A percentile compares a stretch with the other conserved stretches of the same genome.
Conservation (phyloP, 2,113 vertebrate species). For the Barbus barbus region DNA sequence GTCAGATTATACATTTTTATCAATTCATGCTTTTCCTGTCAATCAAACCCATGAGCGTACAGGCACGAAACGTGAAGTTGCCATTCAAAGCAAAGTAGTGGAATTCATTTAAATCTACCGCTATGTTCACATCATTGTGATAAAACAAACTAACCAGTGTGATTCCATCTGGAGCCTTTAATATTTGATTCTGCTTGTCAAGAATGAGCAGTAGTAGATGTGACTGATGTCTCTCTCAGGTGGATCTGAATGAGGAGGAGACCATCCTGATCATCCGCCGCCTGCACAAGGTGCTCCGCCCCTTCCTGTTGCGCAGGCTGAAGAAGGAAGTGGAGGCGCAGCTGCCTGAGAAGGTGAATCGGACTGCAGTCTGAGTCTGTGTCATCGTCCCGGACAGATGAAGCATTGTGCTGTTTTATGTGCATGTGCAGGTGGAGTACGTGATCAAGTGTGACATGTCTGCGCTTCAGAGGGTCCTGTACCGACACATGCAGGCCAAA, state of each 20-base stretch:
- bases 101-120: no score
- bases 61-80: no score
- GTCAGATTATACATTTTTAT: no score
- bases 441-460: conserved; percentile 99
- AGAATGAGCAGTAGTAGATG: not conserved
- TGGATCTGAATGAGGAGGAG: conserved; percentile 96
- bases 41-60: no score
- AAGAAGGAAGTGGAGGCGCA: conserved; percentile 98
- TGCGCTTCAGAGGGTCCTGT: conserved; percentile 90
- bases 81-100: no score
- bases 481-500: conserved; percentile 98
- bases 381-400: not conserved
- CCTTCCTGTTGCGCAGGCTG: conserved; percentile 90
- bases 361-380: not conserved
- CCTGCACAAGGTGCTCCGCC: conserved; percentile 93
- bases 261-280: conserved; percentile 96
- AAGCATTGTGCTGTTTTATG: not conserved
- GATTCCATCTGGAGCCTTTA: no score
- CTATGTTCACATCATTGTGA: no score
- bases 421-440: conserved; percentile 85
- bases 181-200: no score
- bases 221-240: conserved; percentile 68
- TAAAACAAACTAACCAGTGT: no score
- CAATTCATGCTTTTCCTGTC: no score
- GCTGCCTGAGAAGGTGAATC: conserved; percentile 89